Conservation (phyloP, 1,140 invertebrate species). For the Drosophila bocki region DNA sequence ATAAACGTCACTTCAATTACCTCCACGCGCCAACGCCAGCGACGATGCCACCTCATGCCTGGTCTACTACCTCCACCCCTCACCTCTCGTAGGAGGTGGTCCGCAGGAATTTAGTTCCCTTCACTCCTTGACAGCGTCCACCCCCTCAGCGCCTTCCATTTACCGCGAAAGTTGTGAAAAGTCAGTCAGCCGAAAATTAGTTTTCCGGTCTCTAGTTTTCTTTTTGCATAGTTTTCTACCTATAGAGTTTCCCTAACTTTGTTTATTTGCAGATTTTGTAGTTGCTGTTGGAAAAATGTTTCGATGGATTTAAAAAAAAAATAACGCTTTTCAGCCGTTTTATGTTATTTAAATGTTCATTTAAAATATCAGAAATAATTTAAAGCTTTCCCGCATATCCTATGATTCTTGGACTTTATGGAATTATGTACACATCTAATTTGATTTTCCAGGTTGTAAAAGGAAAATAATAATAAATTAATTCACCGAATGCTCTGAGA, state of each 20-base stretch:
- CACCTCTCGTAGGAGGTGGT: neutral
- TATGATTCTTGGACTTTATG: neutral
- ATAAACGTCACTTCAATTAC: slow-evolving; percentile 83
- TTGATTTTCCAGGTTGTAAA: neutral
- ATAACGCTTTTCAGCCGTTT: neutral
- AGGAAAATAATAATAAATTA: neutral
- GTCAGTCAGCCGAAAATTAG: slow-evolving; percentile 67
- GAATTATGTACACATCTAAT: neutral
- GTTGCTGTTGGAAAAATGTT: neutral
- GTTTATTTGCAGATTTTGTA: slow-evolving; percentile 1
- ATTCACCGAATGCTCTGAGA: neutral
- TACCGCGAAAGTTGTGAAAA: slow-evolving; percentile 73
- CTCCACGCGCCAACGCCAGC: slow-evolving; percentile 77
- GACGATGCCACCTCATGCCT: slow-evolving; percentile 35
- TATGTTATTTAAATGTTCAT: neutral
- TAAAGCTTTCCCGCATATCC: neutral
- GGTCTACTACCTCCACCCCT: neutral
- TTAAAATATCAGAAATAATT: neutral
- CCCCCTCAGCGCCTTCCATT: slow-evolving; percentile 13
- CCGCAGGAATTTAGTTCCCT: slow-evolving; percentile 7
- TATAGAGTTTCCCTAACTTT: slow-evolving; percentile 17
- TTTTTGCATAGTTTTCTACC: slow-evolving; percentile 28
- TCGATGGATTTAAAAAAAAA: neutral
- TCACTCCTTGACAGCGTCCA: neutral
- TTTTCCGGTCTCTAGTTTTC: slow-evolving; percentile 27